phyloP scores from a whole-genome alignment of 2,113 vertebrate genomes.

The Prionailurus bengalensis region DNA sequence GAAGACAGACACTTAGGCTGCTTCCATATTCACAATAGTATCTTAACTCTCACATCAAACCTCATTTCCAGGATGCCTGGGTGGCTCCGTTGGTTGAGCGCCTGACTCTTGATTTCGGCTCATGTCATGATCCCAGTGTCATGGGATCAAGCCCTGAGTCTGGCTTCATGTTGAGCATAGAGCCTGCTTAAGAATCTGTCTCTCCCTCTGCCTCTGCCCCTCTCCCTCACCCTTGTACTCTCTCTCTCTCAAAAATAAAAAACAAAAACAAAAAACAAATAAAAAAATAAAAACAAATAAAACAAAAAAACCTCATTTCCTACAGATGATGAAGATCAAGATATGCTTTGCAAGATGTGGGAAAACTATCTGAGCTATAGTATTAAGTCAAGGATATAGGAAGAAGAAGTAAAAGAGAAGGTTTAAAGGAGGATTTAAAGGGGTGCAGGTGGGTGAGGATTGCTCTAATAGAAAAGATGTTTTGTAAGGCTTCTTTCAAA shows the following conservation, averaged over 20 bases:
- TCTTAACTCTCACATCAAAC: conserved; percentile 45
- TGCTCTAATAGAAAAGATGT: not conserved
- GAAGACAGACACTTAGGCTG: not conserved
- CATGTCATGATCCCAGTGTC: too few relatives aligned
- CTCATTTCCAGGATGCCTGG: not conserved
- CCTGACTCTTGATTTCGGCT: too few relatives aligned
- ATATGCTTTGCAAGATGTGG: not conserved
- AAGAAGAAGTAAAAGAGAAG: not conserved
- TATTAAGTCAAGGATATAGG: not conserved
- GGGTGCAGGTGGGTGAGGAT: not conserved
- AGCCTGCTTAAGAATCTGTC: too few relatives aligned
- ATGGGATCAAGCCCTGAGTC: too few relatives aligned
- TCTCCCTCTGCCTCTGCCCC: too few relatives aligned
- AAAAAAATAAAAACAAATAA: too few relatives aligned
- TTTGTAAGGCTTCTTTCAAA: conserved; percentile 43
- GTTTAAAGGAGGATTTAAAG: not conserved
- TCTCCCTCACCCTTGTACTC: too few relatives aligned
- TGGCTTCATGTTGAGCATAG: too few relatives aligned
- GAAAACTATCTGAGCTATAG: conserved; percentile 51
- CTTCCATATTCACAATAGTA: not conserved
- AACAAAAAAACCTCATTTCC: conserved; percentile 2
- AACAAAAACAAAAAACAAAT: too few relatives aligned
- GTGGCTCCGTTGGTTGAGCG: too few relatives aligned
- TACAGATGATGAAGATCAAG: not conserved
- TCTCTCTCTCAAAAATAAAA: too few relatives aligned